Base-by-base conservation (phyloP, 2,888 invertebrate species). In the Megamerina dolium region DNA sequence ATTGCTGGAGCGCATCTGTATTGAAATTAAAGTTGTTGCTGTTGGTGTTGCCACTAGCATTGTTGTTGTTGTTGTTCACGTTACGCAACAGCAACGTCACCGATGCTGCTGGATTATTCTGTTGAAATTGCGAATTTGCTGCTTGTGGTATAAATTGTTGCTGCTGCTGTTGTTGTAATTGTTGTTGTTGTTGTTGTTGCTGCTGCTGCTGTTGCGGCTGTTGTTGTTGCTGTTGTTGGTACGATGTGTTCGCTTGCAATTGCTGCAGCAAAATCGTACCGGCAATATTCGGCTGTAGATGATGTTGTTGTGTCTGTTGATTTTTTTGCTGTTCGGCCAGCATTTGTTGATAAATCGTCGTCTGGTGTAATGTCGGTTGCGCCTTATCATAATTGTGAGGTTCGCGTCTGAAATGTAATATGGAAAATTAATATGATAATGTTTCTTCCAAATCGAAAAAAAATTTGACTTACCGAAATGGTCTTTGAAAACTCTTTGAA, bases 381-480 rank as follows among this genome's bases (percentile, higher is more conserved):
- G 69, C 68, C 58, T 70, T 73, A 49, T 72, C 73, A 43, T 72
- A 72, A 46, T 73, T 73, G 44, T 72, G 72, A n/a, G 70, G 70
- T 53, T 72, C 71, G 5, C 72, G 64, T 21, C 67, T 63, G 42
- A 56, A 43, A 36, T 23, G 23, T 23, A 23, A 23, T 23, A 8
- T 8, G 23, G 10, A 23, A 8, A 23, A 8, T 23, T 23, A 23
- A 23, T 8, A 23, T 8, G 10, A 23, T 8, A 23, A 23, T 23
- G n/a, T n/a, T n/a, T 41, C 37, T 39, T 17, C 8, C 12, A 13
- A 26, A 44, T 37, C 43, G 39, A 43, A 44, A 45, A 14, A 5
- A 34, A 19, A 42, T 34, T 45, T n/a, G n/a, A n/a, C n/a, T n/a
- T 57, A 60, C 60, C 58, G 57, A 41, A 60, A 61, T 14, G 62